Evolutionary conservation across 2,113 vertebrate species (phyloP).

Genomic region (Apteryx mantelli): DNA sequence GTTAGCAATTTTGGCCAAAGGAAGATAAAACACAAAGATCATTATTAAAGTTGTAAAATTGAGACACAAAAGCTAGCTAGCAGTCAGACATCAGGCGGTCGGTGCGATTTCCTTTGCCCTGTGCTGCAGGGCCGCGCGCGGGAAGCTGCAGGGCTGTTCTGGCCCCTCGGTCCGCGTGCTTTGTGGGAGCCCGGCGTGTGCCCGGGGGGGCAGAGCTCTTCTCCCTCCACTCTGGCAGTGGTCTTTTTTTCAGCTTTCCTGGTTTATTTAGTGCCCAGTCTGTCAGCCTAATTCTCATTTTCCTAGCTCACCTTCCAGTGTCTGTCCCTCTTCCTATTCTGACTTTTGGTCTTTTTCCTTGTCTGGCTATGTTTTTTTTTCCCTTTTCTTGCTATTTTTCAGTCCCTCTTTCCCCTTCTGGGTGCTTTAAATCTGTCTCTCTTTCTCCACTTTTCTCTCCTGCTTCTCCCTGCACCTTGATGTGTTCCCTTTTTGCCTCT

Average conservation of each 20-base stretch:
- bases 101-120: not conserved
- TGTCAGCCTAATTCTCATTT: not conserved
- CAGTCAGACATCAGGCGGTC: not conserved
- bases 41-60: not conserved
- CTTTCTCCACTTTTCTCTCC: not conserved
- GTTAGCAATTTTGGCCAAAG: not conserved
- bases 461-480: not conserved
- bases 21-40: not conserved
- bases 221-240: not conserved
- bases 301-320: not conserved
- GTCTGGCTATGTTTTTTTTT: not conserved
- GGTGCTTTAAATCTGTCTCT: not conserved
- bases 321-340: not conserved
- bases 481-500: not conserved
- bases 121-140: rapidly evolving
- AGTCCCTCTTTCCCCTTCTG: not conserved
- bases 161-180: not conserved
- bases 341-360: not conserved
- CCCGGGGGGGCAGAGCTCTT: not conserved
- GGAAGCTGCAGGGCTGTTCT: not conserved
- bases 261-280: not conserved
- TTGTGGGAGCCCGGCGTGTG: not conserved
- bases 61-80: not conserved
- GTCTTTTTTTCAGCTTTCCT: not conserved
- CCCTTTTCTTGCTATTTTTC: not conserved